Evolutionary conservation across 23 tunicate genomes (phyloP), one percentile per base, ranked within the genome.

Genomic region (Corella eumyota): DNA sequence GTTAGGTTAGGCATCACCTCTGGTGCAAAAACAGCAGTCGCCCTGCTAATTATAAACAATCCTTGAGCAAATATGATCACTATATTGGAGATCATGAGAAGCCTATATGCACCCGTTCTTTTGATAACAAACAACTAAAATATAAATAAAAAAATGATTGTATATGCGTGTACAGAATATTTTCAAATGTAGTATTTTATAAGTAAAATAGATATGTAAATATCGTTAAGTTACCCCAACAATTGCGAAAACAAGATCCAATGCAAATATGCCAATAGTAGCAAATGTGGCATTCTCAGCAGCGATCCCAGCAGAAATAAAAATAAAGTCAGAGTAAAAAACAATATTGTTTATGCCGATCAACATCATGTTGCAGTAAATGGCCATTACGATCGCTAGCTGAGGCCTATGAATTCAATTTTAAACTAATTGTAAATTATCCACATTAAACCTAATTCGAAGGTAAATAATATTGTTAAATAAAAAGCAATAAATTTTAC

Each of bases 161-260:
- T 51, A 19, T 7, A n/a, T n/a, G n/a, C n/a, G n/a, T n/a, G n/a
- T n/a, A n/a, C n/a, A n/a, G n/a, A n/a, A n/a, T n/a, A n/a, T n/a
- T n/a, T n/a, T n/a, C n/a, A n/a, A n/a, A n/a, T n/a, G n/a, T n/a
- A n/a, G n/a, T n/a, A n/a, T n/a, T n/a, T n/a, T n/a, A n/a, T n/a
- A n/a, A n/a, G n/a, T n/a, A n/a, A n/a, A n/a, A n/a, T n/a, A n/a
- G n/a, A n/a, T n/a, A n/a, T 7, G 57, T 51, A 51, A 19, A 27
- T 51, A 27, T 5, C 21, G 61, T 22, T 25, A 37, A 45, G 78
- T 68, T 37, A 82, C 92, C 66, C 92, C 92, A 55, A 78, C 29
- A 11, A 75, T n/a, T n/a, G 81, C 60, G 5, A 34, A 64, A 15
- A 74, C 25, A 17, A 82, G 63, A 61, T 73, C 65, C 51, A 74